Evolutionary conservation across 2,797 vertebrate species (phyloP).

Genomic region (Phylloscopus collybita): DNA sequence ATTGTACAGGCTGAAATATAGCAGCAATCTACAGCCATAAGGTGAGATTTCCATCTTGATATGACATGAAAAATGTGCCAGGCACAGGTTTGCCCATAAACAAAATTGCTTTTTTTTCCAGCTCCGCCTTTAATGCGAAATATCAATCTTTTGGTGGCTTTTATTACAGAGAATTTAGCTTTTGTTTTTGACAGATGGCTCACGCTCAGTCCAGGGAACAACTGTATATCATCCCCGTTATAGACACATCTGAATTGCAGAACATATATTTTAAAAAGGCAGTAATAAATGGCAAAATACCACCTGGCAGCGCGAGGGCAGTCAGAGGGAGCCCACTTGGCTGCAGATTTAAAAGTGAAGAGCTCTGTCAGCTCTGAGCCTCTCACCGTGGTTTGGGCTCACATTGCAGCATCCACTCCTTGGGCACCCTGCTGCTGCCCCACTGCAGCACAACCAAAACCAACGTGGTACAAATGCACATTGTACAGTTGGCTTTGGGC

Average conservation of each 20-base stretch:
- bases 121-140: slow-evolving; percentile 76
- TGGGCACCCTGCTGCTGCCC: background rate
- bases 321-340: background rate
- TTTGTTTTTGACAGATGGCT: slow-evolving; percentile 79
- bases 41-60: slow-evolving; percentile 81
- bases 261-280: slow-evolving; percentile 51
- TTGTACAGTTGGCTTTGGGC: too few relatives aligned
- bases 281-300: slow-evolving; percentile 56
- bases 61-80: slow-evolving; percentile 79
- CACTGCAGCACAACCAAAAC: rapidly evolving
- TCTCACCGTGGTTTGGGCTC: rapidly evolving
- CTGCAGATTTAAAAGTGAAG: background rate
- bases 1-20: slow-evolving; percentile 70
- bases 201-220: slow-evolving; percentile 52
- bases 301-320: slow-evolving; percentile 14
- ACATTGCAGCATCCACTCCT: rapidly evolving
- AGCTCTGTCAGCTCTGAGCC: background rate
- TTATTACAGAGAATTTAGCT: slow-evolving; percentile 78
- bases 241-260: slow-evolving; percentile 64
- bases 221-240: slow-evolving; percentile 71
- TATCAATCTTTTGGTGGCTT: slow-evolving; percentile 79
- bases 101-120: slow-evolving; percentile 79
- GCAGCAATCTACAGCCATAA: slow-evolving; percentile 72
- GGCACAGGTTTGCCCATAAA: slow-evolving; percentile 75
- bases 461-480: too few relatives aligned